A percentile compares a stretch with the other conserved stretches of the same genome.
Evolutionary conservation across 2,113 vertebrate genomes (phyloP).

Genomic region (Hassar affinis): DNA sequence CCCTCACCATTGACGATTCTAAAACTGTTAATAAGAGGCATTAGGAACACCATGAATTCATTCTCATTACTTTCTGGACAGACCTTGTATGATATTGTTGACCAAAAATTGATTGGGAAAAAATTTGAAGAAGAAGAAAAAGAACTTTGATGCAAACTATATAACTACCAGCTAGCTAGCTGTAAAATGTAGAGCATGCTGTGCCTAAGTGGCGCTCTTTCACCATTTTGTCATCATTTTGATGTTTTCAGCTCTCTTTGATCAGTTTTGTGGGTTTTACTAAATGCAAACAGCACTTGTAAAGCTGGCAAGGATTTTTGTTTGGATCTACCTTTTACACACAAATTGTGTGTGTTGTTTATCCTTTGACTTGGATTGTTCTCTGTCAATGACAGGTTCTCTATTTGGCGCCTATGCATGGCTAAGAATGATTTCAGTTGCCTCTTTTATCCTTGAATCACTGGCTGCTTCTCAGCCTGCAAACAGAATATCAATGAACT

Average conservation of each 20-base stretch:
- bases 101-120: too few relatives aligned
- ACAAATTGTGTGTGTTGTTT: not conserved
- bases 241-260: not conserved
- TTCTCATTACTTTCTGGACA: too few relatives aligned
- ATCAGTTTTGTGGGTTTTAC: not conserved
- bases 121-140: too few relatives aligned
- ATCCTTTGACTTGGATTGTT: not conserved
- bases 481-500: conserved; percentile 41
- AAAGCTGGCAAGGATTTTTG: not conserved
- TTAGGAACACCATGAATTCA: too few relatives aligned
- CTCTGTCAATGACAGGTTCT: not conserved
- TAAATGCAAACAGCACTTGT: not conserved
- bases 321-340: not conserved
- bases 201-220: not conserved
- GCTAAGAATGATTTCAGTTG: conserved; percentile 13
- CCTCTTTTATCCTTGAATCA: conserved; percentile 37
- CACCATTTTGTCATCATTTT: not conserved
- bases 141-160: too few relatives aligned
- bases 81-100: too few relatives aligned
- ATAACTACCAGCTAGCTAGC: too few relatives aligned
- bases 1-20: too few relatives aligned
- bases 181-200: not conserved
- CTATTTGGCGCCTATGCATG: not conserved
- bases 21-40: too few relatives aligned
- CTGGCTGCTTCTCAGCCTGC: conserved; percentile 18